Evolutionary conservation across 1,140 invertebrate genomes (phyloP).

Genomic region (Penaeus japonicus): DNA sequence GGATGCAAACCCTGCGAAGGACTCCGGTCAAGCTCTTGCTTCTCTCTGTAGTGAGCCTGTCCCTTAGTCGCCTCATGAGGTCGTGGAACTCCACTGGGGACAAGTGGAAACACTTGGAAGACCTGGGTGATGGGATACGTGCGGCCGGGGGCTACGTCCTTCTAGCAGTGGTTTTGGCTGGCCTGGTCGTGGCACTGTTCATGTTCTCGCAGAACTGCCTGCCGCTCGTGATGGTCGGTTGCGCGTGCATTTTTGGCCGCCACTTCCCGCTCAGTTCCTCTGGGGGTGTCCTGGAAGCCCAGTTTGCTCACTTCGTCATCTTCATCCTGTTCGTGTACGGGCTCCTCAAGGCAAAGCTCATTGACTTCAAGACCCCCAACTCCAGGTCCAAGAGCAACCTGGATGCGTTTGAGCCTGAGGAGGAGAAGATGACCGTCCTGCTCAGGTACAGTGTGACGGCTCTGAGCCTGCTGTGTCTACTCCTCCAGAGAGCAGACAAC

Average conservation of each 20-base stretch:
- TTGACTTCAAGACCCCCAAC: neutral
- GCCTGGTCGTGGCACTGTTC: constrained; percentile 12
- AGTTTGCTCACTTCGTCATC: constrained; percentile 24
- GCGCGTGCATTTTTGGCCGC: constrained; percentile 19
- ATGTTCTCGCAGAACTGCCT: constrained; percentile 28
- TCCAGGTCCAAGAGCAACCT: neutral
- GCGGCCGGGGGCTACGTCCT: constrained; percentile 8
- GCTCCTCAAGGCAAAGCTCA: constrained; percentile 13
- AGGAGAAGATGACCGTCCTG: constrained; percentile 21
- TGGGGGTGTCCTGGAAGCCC: constrained; percentile 31
- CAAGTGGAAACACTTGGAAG: constrained; percentile 74
- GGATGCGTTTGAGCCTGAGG: constrained; percentile 18
- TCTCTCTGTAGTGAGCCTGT: constrained; percentile 22
- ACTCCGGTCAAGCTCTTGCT: constrained; percentile 16
- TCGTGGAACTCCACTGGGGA: constrained; percentile 86
- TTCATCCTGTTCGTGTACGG: constrained; percentile 39
- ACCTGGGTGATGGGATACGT: constrained; percentile 64
- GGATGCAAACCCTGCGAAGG: constrained; percentile 16
- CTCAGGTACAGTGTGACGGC: constrained; percentile 31
- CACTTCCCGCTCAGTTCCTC: constrained; percentile 28
- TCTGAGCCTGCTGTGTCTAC: constrained; percentile 51
- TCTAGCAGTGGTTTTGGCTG: constrained; percentile 20
- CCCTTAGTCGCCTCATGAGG: constrained; percentile 64
- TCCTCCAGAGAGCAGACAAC: constrained; percentile 57
- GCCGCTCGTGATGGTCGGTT: constrained; percentile 7